Evolutionary conservation across 2,888 invertebrate species (phyloP).

Genomic region (Ligdia adustata): DNA sequence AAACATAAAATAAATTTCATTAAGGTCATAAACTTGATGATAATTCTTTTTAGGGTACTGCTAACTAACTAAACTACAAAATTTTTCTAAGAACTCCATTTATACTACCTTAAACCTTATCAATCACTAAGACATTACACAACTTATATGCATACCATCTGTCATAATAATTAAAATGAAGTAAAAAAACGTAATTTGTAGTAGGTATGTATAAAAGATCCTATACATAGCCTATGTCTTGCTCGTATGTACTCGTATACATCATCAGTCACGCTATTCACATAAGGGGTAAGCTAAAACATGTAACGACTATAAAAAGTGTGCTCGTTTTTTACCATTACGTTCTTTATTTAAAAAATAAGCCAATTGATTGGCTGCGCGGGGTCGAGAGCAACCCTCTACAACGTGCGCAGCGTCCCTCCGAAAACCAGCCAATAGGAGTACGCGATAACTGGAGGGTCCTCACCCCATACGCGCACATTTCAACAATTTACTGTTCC

Average conservation of each 20-base stretch:
- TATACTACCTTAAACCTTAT: too few species aligned
- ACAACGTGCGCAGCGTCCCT: conserved; percentile 59
- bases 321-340: conserved; percentile 70
- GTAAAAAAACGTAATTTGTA: too few species aligned
- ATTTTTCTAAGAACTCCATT: too few species aligned
- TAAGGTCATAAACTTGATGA: too few species aligned
- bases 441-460: conserved; percentile 57
- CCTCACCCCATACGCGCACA: conserved; percentile 66
- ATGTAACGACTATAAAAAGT: conserved; percentile 56
- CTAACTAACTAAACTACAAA: too few species aligned
- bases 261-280: conserved; percentile 31
- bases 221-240: too few species aligned
- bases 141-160: too few species aligned
- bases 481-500: conserved; percentile 43
- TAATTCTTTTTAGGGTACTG: too few species aligned
- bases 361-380: conserved; percentile 82
- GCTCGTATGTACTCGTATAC: background rate
- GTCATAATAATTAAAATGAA: too few species aligned
- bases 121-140: too few species aligned
- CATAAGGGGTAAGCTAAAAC: conserved; percentile 53
- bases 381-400: conserved; percentile 50
- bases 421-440: conserved; percentile 60
- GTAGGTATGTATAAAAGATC: too few species aligned
- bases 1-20: too few species aligned
- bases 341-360: conserved; percentile 81